Evolutionary conservation across 1,140 invertebrate species (phyloP).

Genomic region (Eciton burchellii): DNA sequence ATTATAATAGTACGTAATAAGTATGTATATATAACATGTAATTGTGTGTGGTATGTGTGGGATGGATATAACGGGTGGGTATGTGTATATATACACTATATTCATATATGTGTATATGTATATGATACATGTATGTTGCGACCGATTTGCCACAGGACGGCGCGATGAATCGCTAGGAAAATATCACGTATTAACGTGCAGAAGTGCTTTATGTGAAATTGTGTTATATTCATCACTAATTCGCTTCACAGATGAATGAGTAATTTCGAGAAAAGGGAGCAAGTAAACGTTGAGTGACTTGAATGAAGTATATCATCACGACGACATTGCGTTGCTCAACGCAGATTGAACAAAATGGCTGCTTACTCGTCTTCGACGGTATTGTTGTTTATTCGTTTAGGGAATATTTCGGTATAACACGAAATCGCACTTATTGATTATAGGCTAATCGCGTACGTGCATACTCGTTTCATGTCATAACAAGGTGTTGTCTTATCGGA

Average conservation of each 20-base stretch:
- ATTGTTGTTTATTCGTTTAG: conserved; percentile 77
- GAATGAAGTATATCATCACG: too few species aligned
- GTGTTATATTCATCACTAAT: background rate
- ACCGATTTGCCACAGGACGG: background rate
- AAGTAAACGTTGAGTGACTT: background rate
- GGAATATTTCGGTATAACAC: background rate
- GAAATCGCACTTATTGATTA: conserved; percentile 9
- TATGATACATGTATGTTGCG: background rate
- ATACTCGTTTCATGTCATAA: too few species aligned
- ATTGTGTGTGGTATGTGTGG: too few species aligned
- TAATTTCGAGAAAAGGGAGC: background rate
- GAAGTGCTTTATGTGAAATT: background rate
- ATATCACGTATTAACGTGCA: background rate
- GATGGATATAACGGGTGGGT: too few species aligned
- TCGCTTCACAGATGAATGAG: too few species aligned
- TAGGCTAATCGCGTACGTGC: background rate
- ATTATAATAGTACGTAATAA: background rate
- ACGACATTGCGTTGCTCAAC: conserved; percentile 43
- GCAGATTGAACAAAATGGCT: conserved; percentile 79
- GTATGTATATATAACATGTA: too few species aligned
- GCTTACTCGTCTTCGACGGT: conserved; percentile 63
- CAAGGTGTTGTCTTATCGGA: background rate
- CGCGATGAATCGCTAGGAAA: conserved; percentile 11
- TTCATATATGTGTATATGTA: too few species aligned
- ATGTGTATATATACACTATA: too few species aligned